A percentile compares a stretch with the other conserved stretches of the same genome.
Conservation (phyloP, 2,113 vertebrate genomes). For the Microtus ochrogaster region DNA sequence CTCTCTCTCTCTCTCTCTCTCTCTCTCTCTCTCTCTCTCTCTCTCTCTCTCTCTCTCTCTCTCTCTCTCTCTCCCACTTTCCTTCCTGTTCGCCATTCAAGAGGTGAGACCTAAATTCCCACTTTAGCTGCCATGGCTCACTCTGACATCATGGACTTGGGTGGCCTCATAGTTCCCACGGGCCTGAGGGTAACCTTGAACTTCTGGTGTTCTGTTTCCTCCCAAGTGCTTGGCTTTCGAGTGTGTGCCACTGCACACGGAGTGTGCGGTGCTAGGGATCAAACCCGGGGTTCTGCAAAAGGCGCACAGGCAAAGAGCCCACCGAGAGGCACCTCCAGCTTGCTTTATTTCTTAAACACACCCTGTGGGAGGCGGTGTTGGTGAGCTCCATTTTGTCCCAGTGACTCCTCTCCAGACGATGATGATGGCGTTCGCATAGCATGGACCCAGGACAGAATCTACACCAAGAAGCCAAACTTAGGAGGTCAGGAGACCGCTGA, state of each 20-base stretch:
- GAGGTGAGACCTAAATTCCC: too few relatives aligned
- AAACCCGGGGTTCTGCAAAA: neutral
- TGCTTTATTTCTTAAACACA: neutral
- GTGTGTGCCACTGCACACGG: neutral
- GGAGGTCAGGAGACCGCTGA: neutral
- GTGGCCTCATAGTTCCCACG: neutral
- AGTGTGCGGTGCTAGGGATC: neutral
- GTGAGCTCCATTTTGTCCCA: accelerated
- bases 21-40: too few relatives aligned
- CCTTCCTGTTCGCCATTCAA: neutral
- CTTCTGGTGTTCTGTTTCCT: neutral
- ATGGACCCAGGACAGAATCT: accelerated
- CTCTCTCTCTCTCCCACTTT: too few relatives aligned
- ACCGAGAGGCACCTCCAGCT: accelerated
- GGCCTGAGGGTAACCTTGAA: neutral
- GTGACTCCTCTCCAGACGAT: neutral
- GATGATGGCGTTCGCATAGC: neutral
- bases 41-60: too few relatives aligned
- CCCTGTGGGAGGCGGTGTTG: too few relatives aligned
- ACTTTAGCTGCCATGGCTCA: neutral
- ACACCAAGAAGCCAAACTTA: neutral
- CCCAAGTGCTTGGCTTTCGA: too few relatives aligned
- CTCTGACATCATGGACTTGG: neutral
- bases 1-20: too few relatives aligned
- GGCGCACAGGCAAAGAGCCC: neutral